These are phyloP conservation scores for Rhea pennata DNA, from an alignment of 2,113 vertebrate species.

Conservation along the genomic window DNA sequence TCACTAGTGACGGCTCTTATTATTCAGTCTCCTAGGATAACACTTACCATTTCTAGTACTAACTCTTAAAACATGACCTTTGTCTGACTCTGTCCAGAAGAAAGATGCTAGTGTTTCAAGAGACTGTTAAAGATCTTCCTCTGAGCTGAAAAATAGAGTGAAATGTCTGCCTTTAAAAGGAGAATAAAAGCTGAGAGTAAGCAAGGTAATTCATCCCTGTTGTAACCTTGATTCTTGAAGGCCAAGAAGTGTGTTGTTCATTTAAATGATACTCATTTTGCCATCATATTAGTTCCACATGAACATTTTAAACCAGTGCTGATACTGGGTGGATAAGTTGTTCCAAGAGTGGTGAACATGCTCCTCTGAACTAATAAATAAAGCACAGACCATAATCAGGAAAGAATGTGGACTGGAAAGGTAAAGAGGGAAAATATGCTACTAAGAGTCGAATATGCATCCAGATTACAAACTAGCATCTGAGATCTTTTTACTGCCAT, in stretches of 20 bases:
- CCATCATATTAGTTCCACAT: slow-evolving; percentile 61
- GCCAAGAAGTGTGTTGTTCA: slow-evolving; percentile 43
- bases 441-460: not conserved
- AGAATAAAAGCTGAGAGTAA: slow-evolving; percentile 44
- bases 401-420: not conserved
- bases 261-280: slow-evolving; percentile 68
- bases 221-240: slow-evolving; percentile 51
- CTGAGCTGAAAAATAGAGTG: not conserved
- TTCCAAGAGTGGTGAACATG: slow-evolving; percentile 40
- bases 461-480: not conserved
- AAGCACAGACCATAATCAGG: not conserved
- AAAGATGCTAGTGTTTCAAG: not conserved
- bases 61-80: slow-evolving; percentile 4
- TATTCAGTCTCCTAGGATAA: not conserved
- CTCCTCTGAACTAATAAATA: slow-evolving; percentile 39
- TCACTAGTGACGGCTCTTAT: not conserved
- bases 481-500: not conserved
- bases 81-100: not conserved
- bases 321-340: slow-evolving; percentile 35
- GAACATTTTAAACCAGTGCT: slow-evolving; percentile 56
- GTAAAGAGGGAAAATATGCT: not conserved
- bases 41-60: not conserved
- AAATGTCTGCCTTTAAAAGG: not conserved
- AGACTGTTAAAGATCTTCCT: not conserved
- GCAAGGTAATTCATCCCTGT: not conserved